phyloP scores from a whole-genome alignment of 2,113 vertebrate genomes.

The Ctenodactylus gundi region DNA sequence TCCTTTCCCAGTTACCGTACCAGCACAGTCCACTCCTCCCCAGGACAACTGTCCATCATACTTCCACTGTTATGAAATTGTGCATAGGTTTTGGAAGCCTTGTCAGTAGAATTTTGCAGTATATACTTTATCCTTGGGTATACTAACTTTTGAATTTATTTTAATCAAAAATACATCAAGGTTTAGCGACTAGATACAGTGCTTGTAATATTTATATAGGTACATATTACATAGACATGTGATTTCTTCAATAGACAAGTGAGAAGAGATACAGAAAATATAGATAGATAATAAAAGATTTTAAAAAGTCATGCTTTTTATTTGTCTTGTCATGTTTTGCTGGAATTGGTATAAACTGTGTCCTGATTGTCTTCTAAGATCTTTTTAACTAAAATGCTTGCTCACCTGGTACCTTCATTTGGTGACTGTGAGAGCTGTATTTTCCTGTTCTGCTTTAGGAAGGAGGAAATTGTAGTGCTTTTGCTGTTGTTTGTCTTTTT shows the following conservation, averaged over 20 bases:
- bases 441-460: background rate
- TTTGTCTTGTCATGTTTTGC: background rate
- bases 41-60: background rate
- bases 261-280: background rate
- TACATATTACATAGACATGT: background rate
- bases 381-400: background rate
- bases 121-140: background rate
- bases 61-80: background rate
- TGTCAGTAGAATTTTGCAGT: background rate
- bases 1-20: background rate
- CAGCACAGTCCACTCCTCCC: background rate
- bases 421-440: background rate
- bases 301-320: too few species aligned
- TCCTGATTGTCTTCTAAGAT: conserved; percentile 30
- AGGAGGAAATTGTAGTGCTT: background rate
- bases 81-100: background rate
- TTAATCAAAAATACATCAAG: conserved; percentile 25
- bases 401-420: background rate
- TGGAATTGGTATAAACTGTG: background rate
- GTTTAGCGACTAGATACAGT: background rate
- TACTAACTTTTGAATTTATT: conserved; percentile 40
- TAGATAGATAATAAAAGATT: too few species aligned
- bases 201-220: background rate
- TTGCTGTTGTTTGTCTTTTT: background rate
- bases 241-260: background rate